phyloP scores from a whole-genome alignment of 2,888 invertebrate genomes.

The Corbicula japonica region DNA sequence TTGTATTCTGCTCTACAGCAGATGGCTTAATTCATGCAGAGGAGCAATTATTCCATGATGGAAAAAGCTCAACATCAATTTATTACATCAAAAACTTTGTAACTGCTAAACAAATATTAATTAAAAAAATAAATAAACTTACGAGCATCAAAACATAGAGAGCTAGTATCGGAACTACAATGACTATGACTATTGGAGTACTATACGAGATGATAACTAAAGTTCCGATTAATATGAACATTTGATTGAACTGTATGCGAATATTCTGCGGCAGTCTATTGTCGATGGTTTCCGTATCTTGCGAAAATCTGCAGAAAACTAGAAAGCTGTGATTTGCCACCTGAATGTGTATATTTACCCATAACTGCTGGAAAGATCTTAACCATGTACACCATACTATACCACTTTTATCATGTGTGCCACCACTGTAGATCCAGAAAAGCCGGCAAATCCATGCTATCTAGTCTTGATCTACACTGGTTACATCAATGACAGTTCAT shows the following conservation, averaged over 20 bases:
- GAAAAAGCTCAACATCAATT: background rate
- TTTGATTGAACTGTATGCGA: conserved; percentile 63
- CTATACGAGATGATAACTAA: conserved; percentile 83
- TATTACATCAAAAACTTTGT: background rate
- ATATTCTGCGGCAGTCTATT: conserved; percentile 65
- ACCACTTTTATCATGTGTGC: too few species aligned
- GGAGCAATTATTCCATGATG: background rate
- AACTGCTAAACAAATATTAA: background rate
- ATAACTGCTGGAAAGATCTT: too few species aligned
- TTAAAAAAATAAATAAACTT: too few species aligned
- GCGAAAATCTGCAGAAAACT: conserved; percentile 65
- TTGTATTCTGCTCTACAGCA: too few species aligned
- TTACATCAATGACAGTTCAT: too few species aligned
- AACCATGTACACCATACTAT: too few species aligned
- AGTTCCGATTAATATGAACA: conserved; percentile 81
- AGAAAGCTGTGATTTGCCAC: too few species aligned
- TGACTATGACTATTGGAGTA: conserved; percentile 81
- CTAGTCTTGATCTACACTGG: too few species aligned
- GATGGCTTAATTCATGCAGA: too few species aligned
- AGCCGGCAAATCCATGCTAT: too few species aligned
- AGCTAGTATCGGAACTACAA: conserved; percentile 74
- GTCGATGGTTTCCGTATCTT: conserved; percentile 78
- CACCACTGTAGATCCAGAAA: too few species aligned
- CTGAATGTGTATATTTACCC: too few species aligned
- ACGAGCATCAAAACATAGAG: background rate